phyloP scores from a whole-genome alignment of 2,113 vertebrate genomes.

The Clarias gariepinus region DNA sequence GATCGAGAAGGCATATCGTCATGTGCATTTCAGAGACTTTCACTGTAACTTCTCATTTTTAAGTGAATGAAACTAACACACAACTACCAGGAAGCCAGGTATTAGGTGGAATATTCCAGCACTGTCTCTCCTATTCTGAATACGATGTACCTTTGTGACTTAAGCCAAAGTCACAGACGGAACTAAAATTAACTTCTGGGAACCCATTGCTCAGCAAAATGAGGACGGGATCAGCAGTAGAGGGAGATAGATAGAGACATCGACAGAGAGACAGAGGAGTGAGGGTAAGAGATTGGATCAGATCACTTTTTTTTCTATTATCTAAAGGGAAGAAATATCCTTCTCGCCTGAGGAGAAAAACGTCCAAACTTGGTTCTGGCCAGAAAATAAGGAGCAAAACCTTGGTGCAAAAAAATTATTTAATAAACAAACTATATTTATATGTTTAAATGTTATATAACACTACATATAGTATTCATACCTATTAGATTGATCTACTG shows the following conservation, averaged over 20 bases:
- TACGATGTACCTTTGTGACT: constrained; percentile 42
- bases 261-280: not conserved
- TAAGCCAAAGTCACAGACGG: constrained; percentile 38
- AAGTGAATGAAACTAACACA: not conserved
- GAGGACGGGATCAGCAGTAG: constrained; percentile 27
- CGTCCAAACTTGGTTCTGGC: not conserved
- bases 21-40: not conserved
- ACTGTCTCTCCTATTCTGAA: constrained; percentile 31
- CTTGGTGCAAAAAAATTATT: not conserved
- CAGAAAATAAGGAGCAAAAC: not conserved
- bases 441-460: not conserved
- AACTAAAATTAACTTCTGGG: constrained; percentile 49
- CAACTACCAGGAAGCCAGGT: too few relatives aligned
- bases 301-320: not conserved
- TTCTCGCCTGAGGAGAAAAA: not conserved
- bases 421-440: not conserved
- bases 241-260: not conserved
- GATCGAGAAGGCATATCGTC: not conserved
- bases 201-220: constrained; percentile 48
- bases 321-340: not conserved
- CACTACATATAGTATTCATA: not conserved
- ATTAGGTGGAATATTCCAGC: constrained; percentile 1
- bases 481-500: not conserved
- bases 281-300: not conserved
- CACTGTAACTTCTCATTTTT: not conserved